These are phyloP conservation scores for Hephaestus fuliginosus DNA, from an alignment of 2,797 vertebrate species.

Conservation along the genomic window DNA sequence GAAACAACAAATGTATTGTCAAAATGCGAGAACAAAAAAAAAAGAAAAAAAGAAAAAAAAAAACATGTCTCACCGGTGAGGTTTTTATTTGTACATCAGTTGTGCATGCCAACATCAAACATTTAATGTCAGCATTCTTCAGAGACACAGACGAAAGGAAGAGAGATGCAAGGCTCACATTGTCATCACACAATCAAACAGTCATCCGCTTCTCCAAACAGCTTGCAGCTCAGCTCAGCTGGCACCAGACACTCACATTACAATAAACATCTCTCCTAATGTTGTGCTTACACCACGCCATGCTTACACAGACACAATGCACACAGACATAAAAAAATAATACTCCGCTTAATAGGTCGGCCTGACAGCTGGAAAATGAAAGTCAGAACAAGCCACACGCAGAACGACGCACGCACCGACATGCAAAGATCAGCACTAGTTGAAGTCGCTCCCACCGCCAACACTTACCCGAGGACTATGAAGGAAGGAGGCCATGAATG, in stretches of 20 bases:
- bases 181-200: slow-evolving; percentile 87
- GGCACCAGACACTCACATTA: slow-evolving; percentile 82
- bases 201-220: slow-evolving; percentile 82
- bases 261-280: slow-evolving; percentile 81
- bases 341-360: slow-evolving; percentile 77
- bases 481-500: slow-evolving; percentile 43
- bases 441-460: slow-evolving; percentile 36
- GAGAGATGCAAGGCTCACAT: slow-evolving; percentile 81
- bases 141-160: slow-evolving; percentile 83
- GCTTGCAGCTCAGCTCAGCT: slow-evolving; percentile 83
- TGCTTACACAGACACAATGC: slow-evolving; percentile 74
- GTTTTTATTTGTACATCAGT: slow-evolving; percentile 84
- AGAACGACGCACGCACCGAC: slow-evolving; percentile 17
- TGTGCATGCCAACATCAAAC: slow-evolving; percentile 84
- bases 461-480: slow-evolving; percentile 42
- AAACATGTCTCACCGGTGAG: slow-evolving; percentile 76
- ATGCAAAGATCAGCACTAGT: slow-evolving; percentile 45
- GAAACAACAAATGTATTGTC: slow-evolving; percentile 81
- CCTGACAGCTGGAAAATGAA: slow-evolving; percentile 80
- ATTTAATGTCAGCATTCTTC: slow-evolving; percentile 85
- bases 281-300: slow-evolving; percentile 75
- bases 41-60: slow-evolving; percentile 30
- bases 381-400: slow-evolving; percentile 47
- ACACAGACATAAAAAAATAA: slow-evolving; percentile 68
- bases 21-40: slow-evolving; percentile 59